Evolutionary conservation across 2,888 invertebrate species (phyloP).

Genomic region (Parasteatoda lunata): DNA sequence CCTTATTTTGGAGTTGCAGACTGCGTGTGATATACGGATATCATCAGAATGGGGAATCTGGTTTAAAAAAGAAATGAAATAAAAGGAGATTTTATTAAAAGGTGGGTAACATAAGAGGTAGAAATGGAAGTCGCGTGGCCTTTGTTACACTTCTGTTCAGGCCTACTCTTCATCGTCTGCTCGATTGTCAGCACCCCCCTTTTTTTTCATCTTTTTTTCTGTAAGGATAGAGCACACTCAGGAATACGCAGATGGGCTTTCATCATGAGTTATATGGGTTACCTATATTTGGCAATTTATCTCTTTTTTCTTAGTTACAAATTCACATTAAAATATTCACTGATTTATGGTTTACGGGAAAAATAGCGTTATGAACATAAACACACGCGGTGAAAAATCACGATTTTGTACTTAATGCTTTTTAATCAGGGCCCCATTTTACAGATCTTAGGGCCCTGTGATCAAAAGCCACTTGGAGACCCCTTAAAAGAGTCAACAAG

Average conservation of each 20-base stretch:
- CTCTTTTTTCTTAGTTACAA: background rate
- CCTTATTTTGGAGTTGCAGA: background rate
- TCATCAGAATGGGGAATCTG: background rate
- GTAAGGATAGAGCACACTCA: background rate
- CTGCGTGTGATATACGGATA: background rate
- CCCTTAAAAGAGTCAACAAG: too few species aligned
- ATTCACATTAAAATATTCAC: background rate
- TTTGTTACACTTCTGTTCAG: conserved; percentile 47
- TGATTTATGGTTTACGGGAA: too few species aligned
- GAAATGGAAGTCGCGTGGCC: conserved; percentile 42
- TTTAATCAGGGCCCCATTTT: too few species aligned
- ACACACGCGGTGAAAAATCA: too few species aligned
- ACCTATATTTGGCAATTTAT: conserved; percentile 32
- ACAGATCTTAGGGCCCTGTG: too few species aligned
- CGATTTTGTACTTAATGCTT: too few species aligned
- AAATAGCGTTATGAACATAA: too few species aligned
- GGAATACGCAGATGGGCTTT: conserved; percentile 40
- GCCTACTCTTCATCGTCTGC: conserved; percentile 10
- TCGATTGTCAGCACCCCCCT: background rate
- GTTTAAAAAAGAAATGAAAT: background rate
- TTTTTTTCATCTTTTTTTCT: background rate
- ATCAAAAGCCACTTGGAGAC: too few species aligned
- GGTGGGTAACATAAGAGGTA: conserved; percentile 24
- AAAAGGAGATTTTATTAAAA: conserved; percentile 22
- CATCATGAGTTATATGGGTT: conserved; percentile 13